These are phyloP conservation scores for Synergus itoensis DNA, from an alignment of 2,888 invertebrate species.

Conservation along the genomic window DNA sequence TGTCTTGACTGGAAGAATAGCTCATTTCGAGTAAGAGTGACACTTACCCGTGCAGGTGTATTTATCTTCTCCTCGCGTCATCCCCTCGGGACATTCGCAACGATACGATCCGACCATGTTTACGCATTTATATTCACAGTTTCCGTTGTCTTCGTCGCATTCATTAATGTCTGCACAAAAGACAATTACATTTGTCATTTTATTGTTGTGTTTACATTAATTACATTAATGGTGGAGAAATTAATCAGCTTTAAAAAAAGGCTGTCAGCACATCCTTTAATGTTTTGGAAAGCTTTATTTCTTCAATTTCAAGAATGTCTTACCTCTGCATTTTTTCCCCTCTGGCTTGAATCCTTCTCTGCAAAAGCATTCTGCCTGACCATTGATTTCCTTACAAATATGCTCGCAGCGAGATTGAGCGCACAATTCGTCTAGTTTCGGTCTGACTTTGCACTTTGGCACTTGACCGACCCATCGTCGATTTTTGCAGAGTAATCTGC, in stretches of 20 bases:
- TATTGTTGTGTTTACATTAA: background rate
- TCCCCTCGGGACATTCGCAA: constrained; percentile 75
- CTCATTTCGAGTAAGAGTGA: constrained; percentile 12
- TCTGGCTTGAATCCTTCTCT: constrained; percentile 71
- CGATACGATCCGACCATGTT: constrained; percentile 84
- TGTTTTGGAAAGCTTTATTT: background rate
- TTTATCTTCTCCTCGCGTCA: constrained; percentile 67
- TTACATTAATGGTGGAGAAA: background rate
- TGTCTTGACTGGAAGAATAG: background rate
- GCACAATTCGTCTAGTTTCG: constrained; percentile 65
- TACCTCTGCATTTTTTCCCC: constrained; percentile 70
- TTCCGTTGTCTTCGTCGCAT: constrained; percentile 67
- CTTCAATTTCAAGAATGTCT: constrained; percentile 42
- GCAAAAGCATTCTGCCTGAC: constrained; percentile 70
- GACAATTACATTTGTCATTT: background rate
- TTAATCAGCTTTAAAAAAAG: no score
- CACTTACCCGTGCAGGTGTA: constrained; percentile 69
- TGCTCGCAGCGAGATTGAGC: constrained; percentile 72
- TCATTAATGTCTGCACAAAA: constrained; percentile 67
- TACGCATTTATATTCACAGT: constrained; percentile 80
- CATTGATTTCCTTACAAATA: constrained; percentile 71
- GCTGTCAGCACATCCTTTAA: background rate
- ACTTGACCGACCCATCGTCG: constrained; percentile 72
- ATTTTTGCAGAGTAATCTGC: constrained; percentile 69
- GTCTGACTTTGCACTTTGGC: constrained; percentile 70